Percentiles rank a stretch among this genome's conserved stretches.
Conservation (phyloP, 2,888 invertebrate species). For the Mythimna ferrago region DNA sequence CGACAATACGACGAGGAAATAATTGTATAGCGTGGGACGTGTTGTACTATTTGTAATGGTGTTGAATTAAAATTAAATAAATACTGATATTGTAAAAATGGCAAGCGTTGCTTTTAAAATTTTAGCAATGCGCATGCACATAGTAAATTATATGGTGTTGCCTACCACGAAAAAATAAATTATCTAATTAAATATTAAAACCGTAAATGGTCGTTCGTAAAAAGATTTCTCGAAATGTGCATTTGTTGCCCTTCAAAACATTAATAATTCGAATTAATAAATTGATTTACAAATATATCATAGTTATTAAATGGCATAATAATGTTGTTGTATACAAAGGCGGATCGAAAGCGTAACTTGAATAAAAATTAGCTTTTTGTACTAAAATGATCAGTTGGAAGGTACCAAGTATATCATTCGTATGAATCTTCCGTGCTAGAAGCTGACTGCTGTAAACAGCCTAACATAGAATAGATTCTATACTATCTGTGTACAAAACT, state of each 20-base stretch:
- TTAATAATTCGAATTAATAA: slow-evolving; percentile 1
- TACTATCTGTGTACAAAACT: slow-evolving; percentile 47
- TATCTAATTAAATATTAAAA: background rate
- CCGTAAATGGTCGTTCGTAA: background rate
- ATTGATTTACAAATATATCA: slow-evolving; percentile 15
- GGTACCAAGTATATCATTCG: slow-evolving; percentile 26
- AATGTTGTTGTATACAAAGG: slow-evolving; percentile 27
- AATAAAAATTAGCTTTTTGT: slow-evolving; percentile 43
- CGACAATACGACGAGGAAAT: slow-evolving; percentile 1
- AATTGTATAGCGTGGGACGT: background rate
- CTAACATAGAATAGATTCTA: slow-evolving; percentile 42
- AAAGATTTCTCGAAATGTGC: background rate
- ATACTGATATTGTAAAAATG: background rate
- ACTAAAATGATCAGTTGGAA: slow-evolving; percentile 36
- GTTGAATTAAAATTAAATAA: slow-evolving; percentile 5
- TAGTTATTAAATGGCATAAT: slow-evolving; percentile 8
- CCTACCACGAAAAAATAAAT: background rate
- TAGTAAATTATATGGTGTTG: background rate
- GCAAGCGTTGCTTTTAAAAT: slow-evolving; percentile 4
- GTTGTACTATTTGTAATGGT: background rate
- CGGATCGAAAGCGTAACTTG: slow-evolving; percentile 36
- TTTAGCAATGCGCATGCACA: background rate
- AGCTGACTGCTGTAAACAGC: slow-evolving; percentile 49
- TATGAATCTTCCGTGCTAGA: slow-evolving; percentile 43
- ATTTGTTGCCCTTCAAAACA: background rate